These are phyloP conservation scores for Drosophila tsacasi DNA, from an alignment of 1,140 invertebrate species.

Conservation along the genomic window DNA sequence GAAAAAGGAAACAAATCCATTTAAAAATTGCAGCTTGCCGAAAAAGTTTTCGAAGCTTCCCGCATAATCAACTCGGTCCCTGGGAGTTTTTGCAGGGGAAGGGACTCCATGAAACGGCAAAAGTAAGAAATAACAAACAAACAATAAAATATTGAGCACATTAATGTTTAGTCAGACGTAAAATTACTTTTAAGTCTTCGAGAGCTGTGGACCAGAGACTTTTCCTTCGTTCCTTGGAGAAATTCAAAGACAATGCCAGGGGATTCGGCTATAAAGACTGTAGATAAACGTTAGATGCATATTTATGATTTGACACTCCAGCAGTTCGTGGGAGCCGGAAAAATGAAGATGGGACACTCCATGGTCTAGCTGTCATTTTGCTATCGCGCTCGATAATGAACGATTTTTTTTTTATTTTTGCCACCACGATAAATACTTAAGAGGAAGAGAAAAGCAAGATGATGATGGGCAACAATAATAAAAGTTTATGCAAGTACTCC, in stretches of 20 bases:
- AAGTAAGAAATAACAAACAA: slow-evolving; percentile 74
- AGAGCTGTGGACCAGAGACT: slow-evolving; percentile 18
- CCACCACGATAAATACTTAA: slow-evolving; percentile 60
- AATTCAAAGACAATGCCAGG: slow-evolving; percentile 43
- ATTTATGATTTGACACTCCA: slow-evolving; percentile 79
- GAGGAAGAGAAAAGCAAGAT: neutral
- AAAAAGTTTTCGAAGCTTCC: slow-evolving; percentile 55
- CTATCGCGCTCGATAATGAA: slow-evolving; percentile 79
- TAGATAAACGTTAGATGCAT: slow-evolving; percentile 82
- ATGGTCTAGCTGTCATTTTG: slow-evolving; percentile 54
- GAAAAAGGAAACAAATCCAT: slow-evolving; percentile 13
- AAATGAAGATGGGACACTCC: slow-evolving; percentile 19
- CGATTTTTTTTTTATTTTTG: slow-evolving; percentile 66
- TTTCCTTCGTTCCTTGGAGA: slow-evolving; percentile 6
- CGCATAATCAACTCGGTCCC: slow-evolving; percentile 69
- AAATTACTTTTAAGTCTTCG: slow-evolving; percentile 85
- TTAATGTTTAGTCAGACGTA: slow-evolving; percentile 85
- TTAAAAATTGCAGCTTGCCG: slow-evolving; percentile 45
- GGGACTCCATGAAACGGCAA: slow-evolving; percentile 58
- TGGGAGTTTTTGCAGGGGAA: slow-evolving; percentile 29
- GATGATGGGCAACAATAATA: slow-evolving; percentile 58
- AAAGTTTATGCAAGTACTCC: slow-evolving; percentile 77
- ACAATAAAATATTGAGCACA: slow-evolving; percentile 85
- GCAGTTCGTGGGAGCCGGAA: slow-evolving; percentile 18
- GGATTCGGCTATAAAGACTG: slow-evolving; percentile 70